Base-by-base conservation (phyloP, 1,140 invertebrate species). In the Heterodera schachtii region DNA sequence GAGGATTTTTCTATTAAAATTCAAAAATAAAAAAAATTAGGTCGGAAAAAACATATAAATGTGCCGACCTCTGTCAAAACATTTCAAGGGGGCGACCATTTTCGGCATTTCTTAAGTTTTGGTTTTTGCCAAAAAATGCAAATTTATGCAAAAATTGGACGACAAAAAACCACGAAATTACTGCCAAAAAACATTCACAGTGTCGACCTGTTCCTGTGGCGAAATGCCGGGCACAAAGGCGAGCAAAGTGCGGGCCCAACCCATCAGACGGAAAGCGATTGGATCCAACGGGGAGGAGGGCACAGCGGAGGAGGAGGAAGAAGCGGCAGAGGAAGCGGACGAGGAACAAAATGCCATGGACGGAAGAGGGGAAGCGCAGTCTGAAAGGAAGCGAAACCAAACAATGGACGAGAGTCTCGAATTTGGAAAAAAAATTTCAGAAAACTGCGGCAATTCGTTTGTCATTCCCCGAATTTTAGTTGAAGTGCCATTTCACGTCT, bases 221-320 rank as follows among this genome's bases (percentile, higher is more conserved):
- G 74, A 44, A 41, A 81, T 66, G 21, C 79, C 79, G 4, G 79
- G 79, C 52, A 81, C 52, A 49, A 13, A 82, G 49, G 79, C 49
- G 31, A 81, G 79, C 49, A 81, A 21, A 16, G 44, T 52, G 47
- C 46, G 73, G 19, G 79, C 31, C 79, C 80, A 83, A n/a, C 11
- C 80, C 52, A 80, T 21, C 57, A 81, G 31, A 52, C 80, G 80
- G 2, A 82, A 46, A 47, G 80, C 70, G 60, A 78, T 80, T 19
- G 78, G 49, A 21, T 79, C 78, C 9, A 71, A 71, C 69, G 69
- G 69, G 44, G 31, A 71, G 69, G 69, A 11, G 6, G 49, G 49
- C 31, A 31, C 31, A 31, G 31, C 31, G 31, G 31, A 31, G 31
- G 31, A 31, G 31, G 31, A 31, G 31, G 31, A 31, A 31, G 31